Evolutionary conservation across 2,888 invertebrate species (phyloP).

Genomic region (Protodeltote pygarga): DNA sequence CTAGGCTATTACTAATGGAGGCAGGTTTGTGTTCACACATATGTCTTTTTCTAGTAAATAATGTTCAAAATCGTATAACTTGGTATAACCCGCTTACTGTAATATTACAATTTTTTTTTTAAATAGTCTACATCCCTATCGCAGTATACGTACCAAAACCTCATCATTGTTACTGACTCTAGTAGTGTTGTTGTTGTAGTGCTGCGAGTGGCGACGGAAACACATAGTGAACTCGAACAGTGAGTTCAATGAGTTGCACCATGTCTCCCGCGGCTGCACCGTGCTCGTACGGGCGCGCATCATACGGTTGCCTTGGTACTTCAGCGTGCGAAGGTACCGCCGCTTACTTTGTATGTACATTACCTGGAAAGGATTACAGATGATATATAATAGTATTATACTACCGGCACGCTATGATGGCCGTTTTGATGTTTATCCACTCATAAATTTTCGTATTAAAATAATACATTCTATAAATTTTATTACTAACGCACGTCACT

Average conservation of each 20-base stretch:
- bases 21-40: no score
- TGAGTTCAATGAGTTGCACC: conserved; percentile 62
- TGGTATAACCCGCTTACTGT: neutral
- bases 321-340: conserved; percentile 81
- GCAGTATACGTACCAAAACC: conserved; percentile 65
- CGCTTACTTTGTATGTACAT: conserved; percentile 83
- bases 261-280: conserved; percentile 49
- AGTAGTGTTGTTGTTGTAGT: conserved; percentile 73
- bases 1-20: no score
- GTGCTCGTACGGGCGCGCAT: conserved; percentile 65
- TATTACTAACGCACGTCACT: no score
- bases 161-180: conserved; percentile 70
- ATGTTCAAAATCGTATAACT: no score
- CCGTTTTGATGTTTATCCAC: no score
- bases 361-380: conserved; percentile 67
- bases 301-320: conserved; percentile 81
- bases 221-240: conserved; percentile 76
- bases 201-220: conserved; percentile 61
- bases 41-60: no score
- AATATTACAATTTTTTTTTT: no score
- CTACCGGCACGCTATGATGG: no score
- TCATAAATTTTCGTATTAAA: no score
- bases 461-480: no score
- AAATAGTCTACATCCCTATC: no score
- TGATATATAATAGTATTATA: no score